phyloP scores from a whole-genome alignment of 2,113 vertebrate species.

The Calyptomena viridis region DNA sequence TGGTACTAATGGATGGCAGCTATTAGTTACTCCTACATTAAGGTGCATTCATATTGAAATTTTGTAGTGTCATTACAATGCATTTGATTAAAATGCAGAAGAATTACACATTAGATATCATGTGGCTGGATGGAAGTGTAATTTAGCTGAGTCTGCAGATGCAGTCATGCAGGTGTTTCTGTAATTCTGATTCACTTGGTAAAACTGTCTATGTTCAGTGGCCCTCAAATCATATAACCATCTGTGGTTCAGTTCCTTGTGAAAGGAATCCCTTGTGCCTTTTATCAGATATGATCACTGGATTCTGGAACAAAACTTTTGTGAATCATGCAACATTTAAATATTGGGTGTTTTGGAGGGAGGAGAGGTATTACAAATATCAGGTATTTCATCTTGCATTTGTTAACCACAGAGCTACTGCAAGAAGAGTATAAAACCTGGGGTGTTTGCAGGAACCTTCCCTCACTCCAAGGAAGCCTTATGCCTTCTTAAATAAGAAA shows the following conservation, averaged over 20 bases:
- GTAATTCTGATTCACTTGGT: conserved; percentile 39
- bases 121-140: conserved; percentile 16
- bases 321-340: neutral
- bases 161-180: conserved; percentile 61
- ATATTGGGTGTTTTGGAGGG: neutral
- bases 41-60: conserved; percentile 62
- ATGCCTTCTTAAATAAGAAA: neutral
- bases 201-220: conserved; percentile 34
- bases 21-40: conserved; percentile 54
- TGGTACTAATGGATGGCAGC: conserved; percentile 24
- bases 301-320: conserved; percentile 15
- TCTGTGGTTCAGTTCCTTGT: conserved; percentile 43
- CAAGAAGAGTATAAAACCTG: neutral
- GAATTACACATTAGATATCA: conserved; percentile 43
- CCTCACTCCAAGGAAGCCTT: neutral
- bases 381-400: neutral
- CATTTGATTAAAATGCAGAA: conserved; percentile 58
- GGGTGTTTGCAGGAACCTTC: neutral
- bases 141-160: conserved; percentile 65
- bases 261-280: conserved; percentile 40
- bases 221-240: conserved; percentile 46
- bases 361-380: neutral
- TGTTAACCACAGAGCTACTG: neutral
- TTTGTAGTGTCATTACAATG: conserved; percentile 25
- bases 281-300: neutral